Percentiles rank a stretch among this genome's conserved stretches.
phyloP scores from a whole-genome alignment of 2,113 vertebrate species.

The Mus spicilegus region DNA sequence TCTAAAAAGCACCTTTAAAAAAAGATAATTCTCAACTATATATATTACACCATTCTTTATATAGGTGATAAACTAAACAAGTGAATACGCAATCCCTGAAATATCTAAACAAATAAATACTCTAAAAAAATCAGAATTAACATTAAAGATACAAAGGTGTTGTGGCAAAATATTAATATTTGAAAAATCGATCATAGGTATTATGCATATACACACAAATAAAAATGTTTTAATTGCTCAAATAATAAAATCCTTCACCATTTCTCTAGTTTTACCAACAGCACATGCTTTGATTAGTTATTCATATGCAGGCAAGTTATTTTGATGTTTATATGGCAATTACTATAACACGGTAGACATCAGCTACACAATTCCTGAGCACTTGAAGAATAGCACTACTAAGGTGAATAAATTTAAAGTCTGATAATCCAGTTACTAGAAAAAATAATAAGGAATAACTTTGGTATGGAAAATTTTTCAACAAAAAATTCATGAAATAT shows the following conservation, averaged over 20 bases:
- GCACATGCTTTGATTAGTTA: not conserved
- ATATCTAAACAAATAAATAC: not conserved
- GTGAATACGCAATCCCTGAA: not conserved
- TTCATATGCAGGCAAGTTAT: not conserved
- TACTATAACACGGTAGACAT: not conserved
- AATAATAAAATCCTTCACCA: not conserved
- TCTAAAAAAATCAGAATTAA: not conserved
- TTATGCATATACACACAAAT: not conserved
- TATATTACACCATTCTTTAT: not conserved
- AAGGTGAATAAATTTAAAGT: conserved; percentile 1
- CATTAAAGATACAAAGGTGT: not conserved
- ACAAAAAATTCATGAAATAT: conserved; percentile 33
- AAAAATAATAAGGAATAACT: not conserved
- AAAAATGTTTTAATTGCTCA: not conserved
- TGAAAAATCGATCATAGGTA: conserved; percentile 13
- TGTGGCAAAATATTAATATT: conserved; percentile 18
- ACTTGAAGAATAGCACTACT: not conserved
- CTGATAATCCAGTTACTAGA: not conserved
- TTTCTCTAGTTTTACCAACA: not conserved
- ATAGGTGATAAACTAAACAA: not conserved
- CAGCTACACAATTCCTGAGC: not conserved
- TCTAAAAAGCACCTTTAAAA: not conserved
- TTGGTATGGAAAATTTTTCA: not conserved
- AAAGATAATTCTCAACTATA: not conserved
- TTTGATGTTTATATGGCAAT: not conserved